Percentiles rank a stretch among this genome's conserved stretches.
Conservation (phyloP, 2,888 invertebrate genomes). For the Drosophila formosana region DNA sequence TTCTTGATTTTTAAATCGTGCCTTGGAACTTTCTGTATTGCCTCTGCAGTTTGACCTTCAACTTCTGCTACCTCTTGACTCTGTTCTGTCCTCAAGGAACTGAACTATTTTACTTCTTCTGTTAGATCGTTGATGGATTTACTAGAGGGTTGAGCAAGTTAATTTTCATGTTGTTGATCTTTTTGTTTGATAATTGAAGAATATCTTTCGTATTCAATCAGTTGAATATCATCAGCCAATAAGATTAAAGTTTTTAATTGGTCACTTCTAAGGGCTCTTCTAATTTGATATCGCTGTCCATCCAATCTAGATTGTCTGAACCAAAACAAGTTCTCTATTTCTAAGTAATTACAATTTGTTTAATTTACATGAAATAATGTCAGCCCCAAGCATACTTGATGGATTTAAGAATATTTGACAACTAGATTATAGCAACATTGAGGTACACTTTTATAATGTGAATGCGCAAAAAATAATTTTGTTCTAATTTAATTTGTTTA, state of each 20-base stretch:
- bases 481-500: background rate
- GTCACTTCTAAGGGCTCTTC: background rate
- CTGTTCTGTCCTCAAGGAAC: background rate
- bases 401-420: background rate
- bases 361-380: background rate
- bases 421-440: background rate
- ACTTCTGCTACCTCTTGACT: background rate
- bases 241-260: background rate
- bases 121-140: background rate
- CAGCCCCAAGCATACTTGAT: background rate
- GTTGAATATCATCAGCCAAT: background rate
- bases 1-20: background rate
- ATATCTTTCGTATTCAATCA: background rate
- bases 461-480: conserved; percentile 5
- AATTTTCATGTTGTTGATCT: background rate
- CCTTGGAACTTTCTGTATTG: background rate
- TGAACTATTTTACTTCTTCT: background rate
- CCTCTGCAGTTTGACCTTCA: background rate
- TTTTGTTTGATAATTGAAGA: background rate
- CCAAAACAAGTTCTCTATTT: background rate
- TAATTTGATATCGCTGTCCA: background rate
- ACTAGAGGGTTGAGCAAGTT: background rate
- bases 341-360: conserved; percentile 1
- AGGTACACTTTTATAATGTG: background rate
- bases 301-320: background rate